Percentiles rank a stretch among this genome's conserved stretches.
Conservation (phyloP, 2,113 vertebrate species). For the Grallaria varia region DNA sequence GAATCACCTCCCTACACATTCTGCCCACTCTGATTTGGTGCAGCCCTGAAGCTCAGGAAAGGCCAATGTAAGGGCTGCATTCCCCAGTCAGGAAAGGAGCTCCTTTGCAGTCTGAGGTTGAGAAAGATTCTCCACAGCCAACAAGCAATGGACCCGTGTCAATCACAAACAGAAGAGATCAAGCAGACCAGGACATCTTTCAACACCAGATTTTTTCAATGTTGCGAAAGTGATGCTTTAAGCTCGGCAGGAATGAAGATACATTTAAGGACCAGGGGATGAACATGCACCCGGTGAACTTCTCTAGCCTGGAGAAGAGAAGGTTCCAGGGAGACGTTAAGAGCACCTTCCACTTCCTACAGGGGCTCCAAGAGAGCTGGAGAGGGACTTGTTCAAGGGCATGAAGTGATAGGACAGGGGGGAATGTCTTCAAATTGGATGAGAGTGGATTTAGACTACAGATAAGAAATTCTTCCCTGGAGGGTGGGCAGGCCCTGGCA, state of each 20-base stretch:
- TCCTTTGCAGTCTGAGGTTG: background rate
- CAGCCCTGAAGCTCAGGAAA: background rate
- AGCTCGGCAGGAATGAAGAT: background rate
- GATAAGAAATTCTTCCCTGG: background rate
- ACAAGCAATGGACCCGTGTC: background rate
- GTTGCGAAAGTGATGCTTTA: background rate
- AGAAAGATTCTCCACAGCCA: background rate
- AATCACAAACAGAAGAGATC: background rate
- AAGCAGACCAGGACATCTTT: background rate
- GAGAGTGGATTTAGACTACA: background rate
- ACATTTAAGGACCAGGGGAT: background rate
- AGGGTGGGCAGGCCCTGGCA: background rate
- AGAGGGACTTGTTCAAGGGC: background rate
- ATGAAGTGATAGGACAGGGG: background rate
- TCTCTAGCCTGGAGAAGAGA: background rate
- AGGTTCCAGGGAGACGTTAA: background rate
- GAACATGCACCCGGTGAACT: background rate
- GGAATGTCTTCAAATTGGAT: background rate
- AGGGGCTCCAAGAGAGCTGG: background rate
- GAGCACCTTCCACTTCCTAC: background rate
- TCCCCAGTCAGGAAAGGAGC: background rate
- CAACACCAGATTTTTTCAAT: background rate
- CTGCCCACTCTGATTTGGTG: background rate
- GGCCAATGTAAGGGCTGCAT: background rate
- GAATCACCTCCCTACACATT: background rate